phyloP scores from a whole-genome alignment of 2,888 invertebrate genomes.

The Rapana venosa region DNA sequence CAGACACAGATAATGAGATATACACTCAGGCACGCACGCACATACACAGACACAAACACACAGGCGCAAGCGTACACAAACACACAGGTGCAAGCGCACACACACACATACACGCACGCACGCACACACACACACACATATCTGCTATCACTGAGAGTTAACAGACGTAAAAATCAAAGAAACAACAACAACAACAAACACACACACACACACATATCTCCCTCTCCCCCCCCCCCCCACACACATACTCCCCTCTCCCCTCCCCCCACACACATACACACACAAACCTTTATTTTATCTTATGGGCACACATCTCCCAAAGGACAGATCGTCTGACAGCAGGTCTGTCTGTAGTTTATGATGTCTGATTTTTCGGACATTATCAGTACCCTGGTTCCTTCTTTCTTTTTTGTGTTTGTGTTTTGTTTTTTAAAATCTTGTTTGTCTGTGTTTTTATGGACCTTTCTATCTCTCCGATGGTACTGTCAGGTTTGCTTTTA shows the following conservation, averaged over 20 bases:
- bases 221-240: neutral
- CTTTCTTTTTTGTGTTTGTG: no score
- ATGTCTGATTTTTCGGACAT: no score
- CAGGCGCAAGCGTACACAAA: neutral
- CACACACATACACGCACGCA: neutral
- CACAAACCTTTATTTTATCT: neutral
- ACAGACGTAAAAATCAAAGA: neutral
- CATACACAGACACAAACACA: neutral
- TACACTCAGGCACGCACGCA: neutral
- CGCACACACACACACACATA: neutral
- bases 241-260: neutral
- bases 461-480: no score
- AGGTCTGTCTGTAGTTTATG: no score
- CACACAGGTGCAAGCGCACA: neutral
- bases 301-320: no score
- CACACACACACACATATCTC: neutral
- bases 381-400: no score
- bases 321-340: no score
- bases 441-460: no score
- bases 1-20: neutral
- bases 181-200: neutral
- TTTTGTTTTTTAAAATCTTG: no score
- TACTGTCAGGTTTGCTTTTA: no score
- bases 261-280: neutral
- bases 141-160: neutral